These are phyloP conservation scores for Toxotes jaculatrix DNA, from an alignment of 2,113 vertebrate species.

Conservation along the genomic window DNA sequence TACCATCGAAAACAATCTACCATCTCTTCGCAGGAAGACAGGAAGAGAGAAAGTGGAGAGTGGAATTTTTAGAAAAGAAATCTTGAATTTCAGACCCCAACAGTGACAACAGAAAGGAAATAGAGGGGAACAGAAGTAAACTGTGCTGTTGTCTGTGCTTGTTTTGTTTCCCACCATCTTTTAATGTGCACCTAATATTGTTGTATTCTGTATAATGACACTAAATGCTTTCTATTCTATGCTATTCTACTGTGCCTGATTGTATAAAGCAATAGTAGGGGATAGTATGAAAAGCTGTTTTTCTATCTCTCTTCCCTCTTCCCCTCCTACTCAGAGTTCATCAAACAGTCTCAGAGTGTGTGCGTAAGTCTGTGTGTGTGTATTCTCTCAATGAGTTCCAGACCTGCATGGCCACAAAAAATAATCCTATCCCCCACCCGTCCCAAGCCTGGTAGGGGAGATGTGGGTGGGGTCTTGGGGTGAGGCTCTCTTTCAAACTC, in stretches of 20 bases:
- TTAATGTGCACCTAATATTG: no score
- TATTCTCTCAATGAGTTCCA: slow-evolving; percentile 78
- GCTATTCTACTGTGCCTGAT: background rate
- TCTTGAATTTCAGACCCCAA: background rate
- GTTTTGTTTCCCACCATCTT: no score
- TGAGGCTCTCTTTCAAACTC: slow-evolving; percentile 46
- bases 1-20: background rate
- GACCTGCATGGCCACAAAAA: slow-evolving; percentile 55
- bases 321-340: slow-evolving; percentile 40
- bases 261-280: background rate
- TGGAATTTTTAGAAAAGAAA: background rate
- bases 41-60: background rate
- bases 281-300: slow-evolving; percentile 17
- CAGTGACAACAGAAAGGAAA: background rate
- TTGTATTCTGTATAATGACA: no score
- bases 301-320: slow-evolving; percentile 12
- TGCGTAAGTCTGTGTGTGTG: slow-evolving; percentile 26
- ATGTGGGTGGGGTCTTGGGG: slow-evolving; percentile 54
- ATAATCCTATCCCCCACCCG: slow-evolving; percentile 39
- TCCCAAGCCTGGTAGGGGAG: slow-evolving; percentile 47
- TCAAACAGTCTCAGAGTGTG: slow-evolving; percentile 38
- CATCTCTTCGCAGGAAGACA: background rate
- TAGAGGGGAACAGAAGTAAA: background rate
- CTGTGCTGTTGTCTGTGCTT: no score
- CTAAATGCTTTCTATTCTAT: no score